A percentile compares a stretch with the other conserved stretches of the same genome.
Evolutionary conservation across 2,113 vertebrate genomes (phyloP).

Genomic region (Trogon melanurus): DNA sequence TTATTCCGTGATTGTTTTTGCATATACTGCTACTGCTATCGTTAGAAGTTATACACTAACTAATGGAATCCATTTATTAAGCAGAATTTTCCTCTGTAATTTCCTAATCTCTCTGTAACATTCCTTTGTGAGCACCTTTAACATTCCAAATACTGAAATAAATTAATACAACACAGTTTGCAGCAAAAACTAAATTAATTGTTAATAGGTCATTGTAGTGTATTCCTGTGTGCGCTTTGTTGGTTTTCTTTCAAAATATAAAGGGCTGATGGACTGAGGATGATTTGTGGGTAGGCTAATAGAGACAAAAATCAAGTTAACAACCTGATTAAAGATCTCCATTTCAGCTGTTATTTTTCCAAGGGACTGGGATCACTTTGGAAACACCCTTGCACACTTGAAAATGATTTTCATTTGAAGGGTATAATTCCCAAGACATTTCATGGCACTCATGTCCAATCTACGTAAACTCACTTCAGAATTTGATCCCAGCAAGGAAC

Average conservation of each 20-base stretch:
- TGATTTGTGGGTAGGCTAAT: not conserved
- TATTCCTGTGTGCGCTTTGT: not conserved
- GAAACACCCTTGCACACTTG: not conserved
- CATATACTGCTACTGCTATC: not conserved
- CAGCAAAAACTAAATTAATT: not conserved
- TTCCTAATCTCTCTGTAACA: not conserved
- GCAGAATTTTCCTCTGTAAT: not conserved
- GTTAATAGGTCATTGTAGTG: not conserved
- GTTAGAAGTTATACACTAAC: not conserved
- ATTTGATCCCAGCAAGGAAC: not conserved
- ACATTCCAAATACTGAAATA: not conserved
- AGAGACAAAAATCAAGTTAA: not conserved
- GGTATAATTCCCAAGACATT: not conserved
- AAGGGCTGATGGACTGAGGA: not conserved
- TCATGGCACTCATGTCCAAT: not conserved
- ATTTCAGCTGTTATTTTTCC: not conserved
- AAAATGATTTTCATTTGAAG: conserved; percentile 31
- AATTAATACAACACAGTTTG: not conserved
- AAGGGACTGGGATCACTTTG: not conserved
- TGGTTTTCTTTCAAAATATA: not conserved
- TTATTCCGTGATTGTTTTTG: conserved; percentile 17
- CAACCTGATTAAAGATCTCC: not conserved
- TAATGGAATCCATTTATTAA: not conserved
- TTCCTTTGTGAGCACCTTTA: not conserved
- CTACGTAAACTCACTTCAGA: not conserved